These are phyloP conservation scores for Donacobius atricapilla DNA, from an alignment of 2,113 vertebrate species.

Conservation along the genomic window DNA sequence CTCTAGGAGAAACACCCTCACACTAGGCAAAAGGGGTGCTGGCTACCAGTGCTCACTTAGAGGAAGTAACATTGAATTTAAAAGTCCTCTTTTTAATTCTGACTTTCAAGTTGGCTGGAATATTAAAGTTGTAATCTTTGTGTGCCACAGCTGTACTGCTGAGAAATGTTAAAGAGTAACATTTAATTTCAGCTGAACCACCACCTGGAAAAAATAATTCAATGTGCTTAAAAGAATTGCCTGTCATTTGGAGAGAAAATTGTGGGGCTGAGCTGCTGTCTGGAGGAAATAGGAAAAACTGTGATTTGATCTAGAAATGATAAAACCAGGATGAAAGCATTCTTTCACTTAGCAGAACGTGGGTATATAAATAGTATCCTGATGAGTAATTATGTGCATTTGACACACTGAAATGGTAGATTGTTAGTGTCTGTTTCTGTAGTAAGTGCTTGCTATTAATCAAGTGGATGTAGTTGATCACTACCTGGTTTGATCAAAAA, in stretches of 20 bases:
- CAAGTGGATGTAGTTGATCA: not conserved
- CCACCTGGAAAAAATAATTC: conserved; percentile 59
- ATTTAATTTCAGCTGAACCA: conserved; percentile 34
- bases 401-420: conserved; percentile 12
- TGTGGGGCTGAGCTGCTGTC: conserved; percentile 46
- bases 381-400: conserved; percentile 17
- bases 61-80: not conserved
- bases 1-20: fast-evolving
- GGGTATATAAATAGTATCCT: conserved; percentile 21
- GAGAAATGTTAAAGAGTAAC: not conserved
- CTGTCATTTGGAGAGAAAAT: conserved; percentile 55
- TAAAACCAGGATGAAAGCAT: conserved; percentile 52
- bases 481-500: not conserved
- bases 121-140: not conserved
- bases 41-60: not conserved
- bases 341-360: conserved; percentile 32
- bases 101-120: not conserved
- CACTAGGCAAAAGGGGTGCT: fast-evolving
- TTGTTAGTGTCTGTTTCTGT: not conserved
- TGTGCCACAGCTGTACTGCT: not conserved
- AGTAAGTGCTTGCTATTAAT: not conserved
- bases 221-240: conserved; percentile 23
- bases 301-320: conserved; percentile 48
- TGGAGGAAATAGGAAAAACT: conserved; percentile 28
- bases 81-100: not conserved